A percentile compares a stretch with the other conserved stretches of the same genome.
Conservation (phyloP, 1,140 invertebrate species). For the Geopemphigus sp. region DNA sequence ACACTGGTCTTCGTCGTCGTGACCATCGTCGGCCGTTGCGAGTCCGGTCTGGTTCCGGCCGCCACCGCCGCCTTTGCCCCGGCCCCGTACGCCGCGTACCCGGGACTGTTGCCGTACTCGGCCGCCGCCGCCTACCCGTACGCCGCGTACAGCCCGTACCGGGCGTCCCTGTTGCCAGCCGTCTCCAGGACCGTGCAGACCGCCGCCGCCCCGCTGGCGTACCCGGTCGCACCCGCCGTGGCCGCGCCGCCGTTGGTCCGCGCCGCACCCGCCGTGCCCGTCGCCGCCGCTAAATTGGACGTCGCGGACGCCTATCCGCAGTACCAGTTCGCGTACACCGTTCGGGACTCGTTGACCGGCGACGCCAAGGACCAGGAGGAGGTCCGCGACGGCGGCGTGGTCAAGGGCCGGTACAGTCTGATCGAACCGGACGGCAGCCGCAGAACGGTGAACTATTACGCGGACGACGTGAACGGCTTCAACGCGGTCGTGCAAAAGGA, state of each 20-base stretch:
- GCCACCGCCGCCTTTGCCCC: too few relatives aligned
- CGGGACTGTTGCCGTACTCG: slow-evolving; percentile 41
- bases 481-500: slow-evolving; percentile 65
- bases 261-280: slow-evolving; percentile 52
- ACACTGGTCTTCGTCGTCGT: slow-evolving; percentile 1
- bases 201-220: background rate
- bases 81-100: slow-evolving; percentile 42
- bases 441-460: slow-evolving; percentile 62
- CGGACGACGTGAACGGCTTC: slow-evolving; percentile 64
- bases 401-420: slow-evolving; percentile 59
- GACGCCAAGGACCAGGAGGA: slow-evolving; percentile 60
- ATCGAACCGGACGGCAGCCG: slow-evolving; percentile 61
- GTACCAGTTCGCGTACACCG: slow-evolving; percentile 61
- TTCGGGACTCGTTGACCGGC: slow-evolving; percentile 59
- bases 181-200: background rate
- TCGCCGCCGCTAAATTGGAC: slow-evolving; percentile 50
- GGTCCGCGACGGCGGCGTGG: slow-evolving; percentile 58
- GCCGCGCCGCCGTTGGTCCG: slow-evolving; percentile 21
- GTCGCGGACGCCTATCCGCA: slow-evolving; percentile 54
- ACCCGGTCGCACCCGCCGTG: background rate
- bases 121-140: slow-evolving; percentile 17
- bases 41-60: background rate
- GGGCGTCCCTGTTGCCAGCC: slow-evolving; percentile 24
- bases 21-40: background rate
- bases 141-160: slow-evolving; percentile 41